Evolutionary conservation across 2,888 invertebrate genomes (phyloP), one percentile per base, ranked within the genome.

Genomic region (Melikaiella ostensackeni): DNA sequence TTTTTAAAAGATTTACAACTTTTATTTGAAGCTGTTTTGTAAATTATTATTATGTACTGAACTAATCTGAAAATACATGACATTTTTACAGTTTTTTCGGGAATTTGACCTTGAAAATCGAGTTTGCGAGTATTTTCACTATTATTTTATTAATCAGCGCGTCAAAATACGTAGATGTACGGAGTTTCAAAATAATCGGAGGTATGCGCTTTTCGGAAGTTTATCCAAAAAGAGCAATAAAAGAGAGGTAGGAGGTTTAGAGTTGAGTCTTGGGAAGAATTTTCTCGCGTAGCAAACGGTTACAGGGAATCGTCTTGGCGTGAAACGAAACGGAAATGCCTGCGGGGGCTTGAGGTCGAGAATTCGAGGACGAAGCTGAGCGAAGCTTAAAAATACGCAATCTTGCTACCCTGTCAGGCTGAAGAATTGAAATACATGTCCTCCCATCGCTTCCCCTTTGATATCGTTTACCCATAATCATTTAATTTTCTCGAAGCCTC

Each of bases 391-490:
- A 91, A 91, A 91, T 91, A 91, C 91, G 91, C 91, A 91, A 91
- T 91, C 91, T 91, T 84, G 90, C 87, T 86, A 87, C 85, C 86
- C 88, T 86, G 90, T 91, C 91, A 91, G 88, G 91, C 91, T 91
- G 91, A 91, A 91, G 90, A 91, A 91, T 91, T 91, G 91, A 91
- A 91, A 91, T 90, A 89, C 89, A 88, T 86, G 89, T 87, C 81
- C 81, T 82, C 80, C 84, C 85, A 81, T 83, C 84, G 78, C 80
- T 75, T 86, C 86, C 87, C 86, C 91, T 91, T 91, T 91, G 91
- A 91, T 91, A 91, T 91, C 91, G 90, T 91, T 91, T 91, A 90
- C 88, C 91, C 90, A 91, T 91, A 91, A 91, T 91, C 91, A 91
- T 91, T 91, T 91, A 91, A 91, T 91, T 91, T 91, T 86, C 86